A percentile compares a stretch with the other conserved stretches of the same genome.
These are phyloP conservation scores for Corythaeola cristata DNA, from an alignment of 2,113 vertebrate genomes.

Conservation along the genomic window DNA sequence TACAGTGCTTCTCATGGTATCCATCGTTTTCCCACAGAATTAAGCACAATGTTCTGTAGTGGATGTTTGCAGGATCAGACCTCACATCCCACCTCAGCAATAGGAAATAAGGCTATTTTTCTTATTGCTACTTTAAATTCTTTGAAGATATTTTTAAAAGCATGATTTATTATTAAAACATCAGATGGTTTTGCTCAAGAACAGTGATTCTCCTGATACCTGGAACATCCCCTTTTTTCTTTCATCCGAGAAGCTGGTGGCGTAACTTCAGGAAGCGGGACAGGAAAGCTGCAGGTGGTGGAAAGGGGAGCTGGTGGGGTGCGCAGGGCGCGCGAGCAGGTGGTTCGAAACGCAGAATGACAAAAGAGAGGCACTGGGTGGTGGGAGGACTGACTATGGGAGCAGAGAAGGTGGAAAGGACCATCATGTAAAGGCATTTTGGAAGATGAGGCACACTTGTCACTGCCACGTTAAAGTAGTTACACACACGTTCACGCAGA, in stretches of 20 bases:
- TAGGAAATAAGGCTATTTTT: not conserved
- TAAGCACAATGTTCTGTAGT: not conserved
- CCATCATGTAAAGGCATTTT: not conserved
- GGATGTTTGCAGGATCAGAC: not conserved
- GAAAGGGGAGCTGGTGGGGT: not conserved
- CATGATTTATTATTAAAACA: not conserved
- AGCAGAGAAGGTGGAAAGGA: not conserved
- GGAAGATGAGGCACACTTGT: not conserved
- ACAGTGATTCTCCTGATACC: fast-evolving
- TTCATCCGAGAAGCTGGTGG: not conserved
- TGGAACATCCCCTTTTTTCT: not conserved
- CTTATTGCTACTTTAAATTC: not conserved
- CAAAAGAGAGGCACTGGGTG: not conserved
- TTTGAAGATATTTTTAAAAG: not conserved
- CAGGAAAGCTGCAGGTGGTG: not conserved
- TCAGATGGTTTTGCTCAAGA: not conserved
- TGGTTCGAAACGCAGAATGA: not conserved
- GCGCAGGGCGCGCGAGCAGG: not conserved
- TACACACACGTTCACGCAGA: fast-evolving
- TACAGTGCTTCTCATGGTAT: not conserved
- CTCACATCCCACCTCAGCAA: not conserved
- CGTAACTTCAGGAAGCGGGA: not conserved
- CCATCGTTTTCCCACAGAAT: not conserved
- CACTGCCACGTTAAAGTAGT: not conserved
- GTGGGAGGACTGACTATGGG: not conserved